Evolutionary conservation across 2,797 vertebrate species (phyloP).

Genomic region (Cynodonichthys magdalenae): DNA sequence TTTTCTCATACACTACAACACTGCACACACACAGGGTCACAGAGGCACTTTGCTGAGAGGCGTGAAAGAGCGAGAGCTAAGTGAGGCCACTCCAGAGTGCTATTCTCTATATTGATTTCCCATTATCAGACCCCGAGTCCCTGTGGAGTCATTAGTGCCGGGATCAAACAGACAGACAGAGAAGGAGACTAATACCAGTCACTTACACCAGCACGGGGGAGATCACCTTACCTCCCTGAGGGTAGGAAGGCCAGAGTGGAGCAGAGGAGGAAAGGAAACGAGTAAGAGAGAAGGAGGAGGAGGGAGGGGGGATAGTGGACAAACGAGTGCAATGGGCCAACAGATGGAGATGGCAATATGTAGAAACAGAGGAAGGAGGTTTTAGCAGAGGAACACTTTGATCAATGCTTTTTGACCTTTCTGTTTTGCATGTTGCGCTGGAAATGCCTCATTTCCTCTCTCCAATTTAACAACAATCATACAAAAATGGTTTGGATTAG

Average conservation of each 20-base stretch:
- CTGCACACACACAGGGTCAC: slow-evolving; percentile 39
- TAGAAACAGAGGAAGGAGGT: slow-evolving; percentile 58
- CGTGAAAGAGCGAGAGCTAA: slow-evolving; percentile 77
- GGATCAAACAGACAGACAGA: slow-evolving; percentile 81
- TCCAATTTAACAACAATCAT: background rate
- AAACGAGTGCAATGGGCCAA: slow-evolving; percentile 64
- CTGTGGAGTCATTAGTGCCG: slow-evolving; percentile 79
- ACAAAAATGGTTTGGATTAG: slow-evolving; percentile 4
- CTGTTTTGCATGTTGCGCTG: slow-evolving; percentile 23
- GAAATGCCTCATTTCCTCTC: slow-evolving; percentile 24
- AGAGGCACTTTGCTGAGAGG: slow-evolving; percentile 76
- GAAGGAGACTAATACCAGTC: slow-evolving; percentile 80
- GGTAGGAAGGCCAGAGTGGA: slow-evolving; percentile 73
- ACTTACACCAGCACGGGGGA: slow-evolving; percentile 76
- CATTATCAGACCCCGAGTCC: slow-evolving; percentile 79
- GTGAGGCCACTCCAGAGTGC: slow-evolving; percentile 76
- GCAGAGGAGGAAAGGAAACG: slow-evolving; percentile 66
- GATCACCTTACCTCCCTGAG: slow-evolving; percentile 76
- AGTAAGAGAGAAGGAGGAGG: slow-evolving; percentile 17
- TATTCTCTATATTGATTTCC: slow-evolving; percentile 82
- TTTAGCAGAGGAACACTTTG: slow-evolving; percentile 68
- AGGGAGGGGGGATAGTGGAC: slow-evolving; percentile 44
- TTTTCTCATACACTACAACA: slow-evolving; percentile 27
- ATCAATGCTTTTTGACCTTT: slow-evolving; percentile 68
- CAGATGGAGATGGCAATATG: slow-evolving; percentile 71